Conservation (phyloP, 2,888 invertebrate genomes). For the Conus canariensis region DNA sequence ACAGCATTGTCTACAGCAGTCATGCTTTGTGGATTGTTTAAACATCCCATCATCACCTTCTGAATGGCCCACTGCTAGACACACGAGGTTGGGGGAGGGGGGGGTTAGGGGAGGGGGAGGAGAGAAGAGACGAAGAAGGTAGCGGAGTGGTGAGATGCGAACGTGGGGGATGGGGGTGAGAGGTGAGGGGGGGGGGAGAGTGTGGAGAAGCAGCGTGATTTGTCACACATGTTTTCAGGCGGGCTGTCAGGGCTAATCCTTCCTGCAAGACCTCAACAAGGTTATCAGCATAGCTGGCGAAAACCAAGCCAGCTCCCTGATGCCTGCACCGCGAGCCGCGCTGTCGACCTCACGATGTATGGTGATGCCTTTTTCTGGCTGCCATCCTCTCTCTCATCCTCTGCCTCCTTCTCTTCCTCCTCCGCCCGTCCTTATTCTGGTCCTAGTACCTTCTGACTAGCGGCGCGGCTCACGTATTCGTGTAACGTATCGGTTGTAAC, state of each 20-base stretch:
- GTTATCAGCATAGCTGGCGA: slow-evolving; percentile 31
- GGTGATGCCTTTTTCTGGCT: not conserved
- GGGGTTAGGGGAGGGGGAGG: too few species aligned
- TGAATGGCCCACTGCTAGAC: not conserved
- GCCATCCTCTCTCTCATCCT: too few species aligned
- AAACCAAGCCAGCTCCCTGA: not conserved
- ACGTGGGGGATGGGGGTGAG: too few species aligned
- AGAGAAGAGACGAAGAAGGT: not conserved
- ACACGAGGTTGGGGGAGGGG: not conserved
- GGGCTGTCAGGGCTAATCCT: slow-evolving; percentile 34
- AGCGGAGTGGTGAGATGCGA: too few species aligned
- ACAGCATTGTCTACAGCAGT: too few species aligned
- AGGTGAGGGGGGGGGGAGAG: too few species aligned
- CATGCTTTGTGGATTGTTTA: slow-evolving; percentile 3
- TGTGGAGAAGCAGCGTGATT: not conserved
- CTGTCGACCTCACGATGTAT: slow-evolving; percentile 22
- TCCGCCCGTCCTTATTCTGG: too few species aligned
- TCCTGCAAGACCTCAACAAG: slow-evolving; percentile 33
- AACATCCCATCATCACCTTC: not conserved
- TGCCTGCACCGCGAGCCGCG: not conserved
- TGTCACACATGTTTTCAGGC: slow-evolving; percentile 42
- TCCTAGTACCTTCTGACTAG: too few species aligned
- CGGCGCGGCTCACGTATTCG: too few species aligned
- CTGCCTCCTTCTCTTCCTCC: too few species aligned
- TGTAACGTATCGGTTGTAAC: too few species aligned